A percentile compares a stretch with the other conserved stretches of the same genome.
phyloP scores from a whole-genome alignment of 2,797 vertebrate genomes.

The Lagodon rhomboides region DNA sequence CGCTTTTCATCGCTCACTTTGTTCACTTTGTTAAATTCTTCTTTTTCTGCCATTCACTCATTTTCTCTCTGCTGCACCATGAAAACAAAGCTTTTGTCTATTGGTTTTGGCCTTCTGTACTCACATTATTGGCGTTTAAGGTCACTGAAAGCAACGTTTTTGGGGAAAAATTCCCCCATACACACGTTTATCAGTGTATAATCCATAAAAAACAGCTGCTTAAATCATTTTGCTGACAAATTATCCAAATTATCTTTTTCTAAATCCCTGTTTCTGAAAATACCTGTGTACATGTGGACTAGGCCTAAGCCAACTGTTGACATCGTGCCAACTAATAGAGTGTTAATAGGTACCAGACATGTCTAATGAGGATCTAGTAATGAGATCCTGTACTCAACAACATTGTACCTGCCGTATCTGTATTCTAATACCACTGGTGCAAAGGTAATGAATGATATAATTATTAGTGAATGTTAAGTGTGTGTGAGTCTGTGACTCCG shows the following conservation, averaged over 20 bases:
- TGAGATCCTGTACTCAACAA: neutral
- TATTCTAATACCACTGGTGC: neutral
- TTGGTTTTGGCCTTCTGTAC: too few species aligned
- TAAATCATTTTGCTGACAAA: too few species aligned
- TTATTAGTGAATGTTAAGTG: neutral
- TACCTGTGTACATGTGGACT: too few species aligned
- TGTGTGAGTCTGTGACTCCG: neutral
- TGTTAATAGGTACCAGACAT: constrained; percentile 8
- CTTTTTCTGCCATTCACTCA: constrained; percentile 5
- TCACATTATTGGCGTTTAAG: too few species aligned
- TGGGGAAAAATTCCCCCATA: too few species aligned
- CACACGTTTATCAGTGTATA: too few species aligned
- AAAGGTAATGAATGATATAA: neutral
- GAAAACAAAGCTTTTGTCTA: too few species aligned
- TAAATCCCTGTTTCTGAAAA: too few species aligned
- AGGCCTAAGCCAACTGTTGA: constrained; percentile 9
- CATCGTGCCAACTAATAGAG: constrained; percentile 5
- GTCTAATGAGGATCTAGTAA: neutral
- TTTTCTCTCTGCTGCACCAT: constrained; percentile 6
- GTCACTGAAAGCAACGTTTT: too few species aligned
- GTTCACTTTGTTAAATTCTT: constrained; percentile 5
- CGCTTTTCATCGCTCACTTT: constrained; percentile 11
- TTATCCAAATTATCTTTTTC: too few species aligned
- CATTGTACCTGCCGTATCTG: neutral
- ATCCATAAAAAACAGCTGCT: too few species aligned